Percentiles rank a stretch among this genome's conserved stretches.
Evolutionary conservation across 2,113 vertebrate species (phyloP).

Genomic region (Triplophysa siluroides): DNA sequence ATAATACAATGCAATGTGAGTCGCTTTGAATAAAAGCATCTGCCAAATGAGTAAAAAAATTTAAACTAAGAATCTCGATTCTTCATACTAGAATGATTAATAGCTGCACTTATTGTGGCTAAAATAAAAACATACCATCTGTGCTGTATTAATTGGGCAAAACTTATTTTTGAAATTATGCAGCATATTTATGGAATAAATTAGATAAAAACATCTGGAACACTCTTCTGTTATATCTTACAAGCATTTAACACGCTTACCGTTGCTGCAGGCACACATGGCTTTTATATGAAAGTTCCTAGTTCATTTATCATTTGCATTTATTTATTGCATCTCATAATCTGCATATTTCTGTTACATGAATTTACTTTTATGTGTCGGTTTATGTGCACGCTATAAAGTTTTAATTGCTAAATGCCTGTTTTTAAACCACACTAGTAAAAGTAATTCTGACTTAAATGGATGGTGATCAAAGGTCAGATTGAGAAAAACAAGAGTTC

Average conservation of each 20-base stretch:
- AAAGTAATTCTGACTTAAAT: background rate
- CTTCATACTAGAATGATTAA: background rate
- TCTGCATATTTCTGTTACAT: background rate
- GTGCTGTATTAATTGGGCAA: slow-evolving; percentile 29
- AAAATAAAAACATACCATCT: slow-evolving; percentile 12
- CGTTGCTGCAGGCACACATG: slow-evolving; percentile 4
- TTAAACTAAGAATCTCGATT: background rate
- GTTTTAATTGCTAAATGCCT: background rate
- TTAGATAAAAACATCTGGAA: slow-evolving; percentile 21
- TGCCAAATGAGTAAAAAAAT: background rate
- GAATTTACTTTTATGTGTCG: background rate
- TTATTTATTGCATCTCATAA: slow-evolving; percentile 29
- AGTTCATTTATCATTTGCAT: slow-evolving; percentile 17
- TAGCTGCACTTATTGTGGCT: slow-evolving; percentile 12
- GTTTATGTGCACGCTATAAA: background rate
- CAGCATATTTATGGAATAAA: background rate
- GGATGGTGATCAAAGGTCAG: slow-evolving; percentile 21
- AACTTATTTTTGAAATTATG: slow-evolving; percentile 25
- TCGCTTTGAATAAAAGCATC: too few relatives aligned
- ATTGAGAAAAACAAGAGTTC: slow-evolving; percentile 26
- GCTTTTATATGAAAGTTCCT: slow-evolving; percentile 13
- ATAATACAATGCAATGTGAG: too few relatives aligned
- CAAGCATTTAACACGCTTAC: background rate
- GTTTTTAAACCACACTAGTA: slow-evolving; percentile 17
- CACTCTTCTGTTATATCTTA: slow-evolving; percentile 21